Base-by-base conservation (phyloP, 2,113 vertebrate genomes). In the Cavia aperea region DNA sequence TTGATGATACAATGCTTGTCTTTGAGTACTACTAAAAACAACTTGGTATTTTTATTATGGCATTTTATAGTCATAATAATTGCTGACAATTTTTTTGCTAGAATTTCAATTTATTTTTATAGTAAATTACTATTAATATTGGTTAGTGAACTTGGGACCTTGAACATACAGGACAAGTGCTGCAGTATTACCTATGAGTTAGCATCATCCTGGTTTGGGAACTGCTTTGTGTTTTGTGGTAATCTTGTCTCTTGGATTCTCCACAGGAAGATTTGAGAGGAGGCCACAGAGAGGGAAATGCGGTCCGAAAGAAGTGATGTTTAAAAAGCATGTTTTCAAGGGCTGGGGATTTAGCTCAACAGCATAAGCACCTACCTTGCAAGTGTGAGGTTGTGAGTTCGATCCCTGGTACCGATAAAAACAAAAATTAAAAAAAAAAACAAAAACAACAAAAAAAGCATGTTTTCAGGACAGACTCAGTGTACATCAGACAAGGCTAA, bases 71-170 rank as follows among this genome's bases (percentile, higher is more conserved):
- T 7, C 2, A 8, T 15, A 16, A 24, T 54, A 78, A 21, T 19
- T 21, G 1, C 2, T 0, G 23, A n/a, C 2, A 68, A 70, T 1
- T n/a, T n/a, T 70, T 63, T 63, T 29, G 24, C 26, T 26, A 31
- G 36, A 68, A 5, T 68, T 36, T n/a, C 7, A 68, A 68, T 68
- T 36, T 36, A n/a, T 68, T 68, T 16, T 68, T 68, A n/a, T n/a
- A 68, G 4, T 68, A 63, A 63, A 63, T 9, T 11, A 63, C 24
- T 68, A 8, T 68, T 68, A 68, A 18, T 68, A n/a, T 6, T 36
- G 16, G 65, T 33, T 36, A 36, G 16, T 68, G 13, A 33, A 68
- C 33, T 68, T 16, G n/a, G 33, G 33, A 15, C 33, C 14, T 36
- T 68, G 15, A 10, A 68, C 66, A n/a, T 18, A 68, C 13, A 5